These are phyloP conservation scores for Sebastolobus altivelis DNA, from an alignment of 2,797 vertebrate genomes.

Conservation along the genomic window DNA sequence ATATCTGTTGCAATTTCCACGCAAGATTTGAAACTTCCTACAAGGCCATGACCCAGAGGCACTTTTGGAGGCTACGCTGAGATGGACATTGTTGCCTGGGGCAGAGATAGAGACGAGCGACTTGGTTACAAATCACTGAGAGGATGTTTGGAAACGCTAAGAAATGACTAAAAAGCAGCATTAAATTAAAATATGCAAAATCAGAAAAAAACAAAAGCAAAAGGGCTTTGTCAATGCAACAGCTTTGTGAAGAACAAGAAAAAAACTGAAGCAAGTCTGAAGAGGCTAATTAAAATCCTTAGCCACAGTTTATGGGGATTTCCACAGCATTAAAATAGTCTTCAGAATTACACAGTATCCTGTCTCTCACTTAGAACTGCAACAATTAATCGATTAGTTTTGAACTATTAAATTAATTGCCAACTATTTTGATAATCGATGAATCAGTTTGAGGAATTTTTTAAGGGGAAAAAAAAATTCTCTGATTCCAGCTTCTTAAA, in stretches of 20 bases:
- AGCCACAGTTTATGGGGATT: not conserved
- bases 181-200: not conserved
- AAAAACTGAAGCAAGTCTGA: not conserved
- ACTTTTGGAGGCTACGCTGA: conserved; percentile 32
- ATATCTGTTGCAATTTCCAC: conserved; percentile 52
- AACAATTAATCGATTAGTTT: too few relatives aligned
- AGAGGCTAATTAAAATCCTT: not conserved
- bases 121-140: conserved; percentile 4
- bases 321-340: not conserved
- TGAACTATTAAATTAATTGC: too few relatives aligned
- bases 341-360: not conserved
- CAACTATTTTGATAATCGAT: too few relatives aligned
- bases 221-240: not conserved
- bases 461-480: too few relatives aligned
- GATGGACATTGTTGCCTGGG: conserved; percentile 23
- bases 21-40: conserved; percentile 53
- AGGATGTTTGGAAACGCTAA: not conserved
- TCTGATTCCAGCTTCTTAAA: too few relatives aligned
- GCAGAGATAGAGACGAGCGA: not conserved
- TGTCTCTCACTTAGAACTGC: not conserved
- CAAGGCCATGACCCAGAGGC: conserved; percentile 43
- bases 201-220: not conserved
- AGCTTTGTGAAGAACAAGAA: not conserved
- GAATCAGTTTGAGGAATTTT: too few relatives aligned
- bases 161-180: not conserved